Percentiles rank a stretch among this genome's conserved stretches.
Conservation (phyloP, 2,888 invertebrate genomes). For the Isoperla grammatica region DNA sequence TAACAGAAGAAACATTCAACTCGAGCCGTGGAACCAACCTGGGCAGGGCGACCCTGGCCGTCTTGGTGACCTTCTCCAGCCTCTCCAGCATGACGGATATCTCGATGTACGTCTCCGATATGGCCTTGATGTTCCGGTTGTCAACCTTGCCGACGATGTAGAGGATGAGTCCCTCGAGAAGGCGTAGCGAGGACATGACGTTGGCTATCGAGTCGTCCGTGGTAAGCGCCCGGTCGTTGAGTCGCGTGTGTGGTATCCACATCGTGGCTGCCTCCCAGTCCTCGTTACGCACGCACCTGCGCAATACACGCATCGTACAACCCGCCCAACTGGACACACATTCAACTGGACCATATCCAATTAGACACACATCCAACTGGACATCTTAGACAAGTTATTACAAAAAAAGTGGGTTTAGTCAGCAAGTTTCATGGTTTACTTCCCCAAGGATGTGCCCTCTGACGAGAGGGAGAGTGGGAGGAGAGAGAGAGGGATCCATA, state of each 20-base stretch:
- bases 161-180: constrained; percentile 53
- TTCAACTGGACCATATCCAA: too few species aligned
- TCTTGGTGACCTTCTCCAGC: constrained; percentile 36
- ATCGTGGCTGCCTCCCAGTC: constrained; percentile 53
- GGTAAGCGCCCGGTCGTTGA: constrained; percentile 26
- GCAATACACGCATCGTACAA: too few species aligned
- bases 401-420: too few species aligned
- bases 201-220: constrained; percentile 38
- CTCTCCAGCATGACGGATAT: constrained; percentile 38
- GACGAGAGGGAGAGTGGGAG: too few species aligned
- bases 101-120: constrained; percentile 36
- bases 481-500: too few species aligned
- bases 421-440: too few species aligned
- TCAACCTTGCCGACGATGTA: constrained; percentile 45
- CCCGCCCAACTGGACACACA: too few species aligned
- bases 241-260: constrained; percentile 45
- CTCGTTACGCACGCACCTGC: constrained; percentile 51
- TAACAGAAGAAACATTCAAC: too few species aligned
- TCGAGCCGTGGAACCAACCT: too few species aligned
- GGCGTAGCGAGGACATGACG: constrained; percentile 47
- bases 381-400: too few species aligned
- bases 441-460: too few species aligned
- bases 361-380: too few species aligned
- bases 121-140: constrained; percentile 34
- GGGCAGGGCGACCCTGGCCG: constrained; percentile 38